Base-by-base conservation (phyloP, 2,113 vertebrate species). In the Phainopepla nitens region DNA sequence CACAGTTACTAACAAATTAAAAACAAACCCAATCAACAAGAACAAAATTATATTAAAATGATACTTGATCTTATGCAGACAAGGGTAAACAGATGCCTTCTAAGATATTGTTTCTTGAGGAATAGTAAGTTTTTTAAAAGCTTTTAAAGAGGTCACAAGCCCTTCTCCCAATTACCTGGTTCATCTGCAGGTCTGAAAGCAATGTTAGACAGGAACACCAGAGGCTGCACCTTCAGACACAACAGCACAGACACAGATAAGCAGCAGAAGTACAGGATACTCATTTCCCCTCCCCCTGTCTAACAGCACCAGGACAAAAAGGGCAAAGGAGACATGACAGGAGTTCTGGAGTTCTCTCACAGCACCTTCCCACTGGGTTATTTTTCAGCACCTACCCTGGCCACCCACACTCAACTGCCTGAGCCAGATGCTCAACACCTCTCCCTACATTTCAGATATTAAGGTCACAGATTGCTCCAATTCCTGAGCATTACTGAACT, bases 1-100 rank as follows among this genome's bases (percentile, higher is more conserved):
- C 92, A 91, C 65, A 77, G 87, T 87, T 80, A 47, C 17, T 31
- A 96, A 94, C 29, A 78, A 76, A 58, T 57, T 80, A 64, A 72
- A 81, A 93, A 64, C 45, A 89, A 70, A 87, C 23, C 17, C 24
- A 73, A 91, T 62, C 62, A 91, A 79, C 69, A 49, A 18, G 13
- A 76, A 69, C 17, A 73, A 53, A 83, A 51, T 41, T 15, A n/a
- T 24, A 62, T 73, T 16, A n/a, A 61, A 82, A 73, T 5, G 2
- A 39, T 15, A 45, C 61, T 50, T 61, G 65, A 93, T 87, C 60
- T 76, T 75, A 79, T 11, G 25, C 31, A 44, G 31, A 62, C 20
- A 50, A 62, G 13, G 54, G 56, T 39, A 81, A 21, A 82, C 8
- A 68, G 69, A 93, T 12, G 29, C 22, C 36, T 90, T 77, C 39